A percentile compares a stretch with the other conserved stretches of the same genome.
Evolutionary conservation across 2,797 vertebrate species (phyloP).

Genomic region (Chaunax sp.): DNA sequence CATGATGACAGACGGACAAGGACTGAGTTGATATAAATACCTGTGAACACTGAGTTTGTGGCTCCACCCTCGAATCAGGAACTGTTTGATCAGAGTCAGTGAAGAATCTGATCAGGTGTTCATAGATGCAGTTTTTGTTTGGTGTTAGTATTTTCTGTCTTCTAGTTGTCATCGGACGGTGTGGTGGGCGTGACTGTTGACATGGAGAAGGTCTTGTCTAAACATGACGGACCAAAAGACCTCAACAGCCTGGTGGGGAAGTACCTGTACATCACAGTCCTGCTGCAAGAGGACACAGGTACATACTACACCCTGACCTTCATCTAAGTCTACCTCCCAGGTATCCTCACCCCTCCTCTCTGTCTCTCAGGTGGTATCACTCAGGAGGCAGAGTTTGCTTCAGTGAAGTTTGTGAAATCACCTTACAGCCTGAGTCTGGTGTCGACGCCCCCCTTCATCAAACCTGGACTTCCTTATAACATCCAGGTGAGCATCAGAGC

Average conservation of each 20-base stretch:
- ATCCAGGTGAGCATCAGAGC: conserved; percentile 82
- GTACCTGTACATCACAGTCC: conserved; percentile 86
- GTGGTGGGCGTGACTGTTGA: conserved; percentile 78
- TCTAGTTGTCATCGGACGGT: conserved; percentile 74
- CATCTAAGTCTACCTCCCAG: background rate
- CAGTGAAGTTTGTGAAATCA: conserved; percentile 85
- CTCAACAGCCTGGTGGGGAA: conserved; percentile 81
- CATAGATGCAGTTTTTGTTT: too few species aligned
- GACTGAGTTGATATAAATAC: background rate
- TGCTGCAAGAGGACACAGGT: conserved; percentile 87
- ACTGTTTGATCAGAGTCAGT: background rate
- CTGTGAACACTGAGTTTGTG: background rate
- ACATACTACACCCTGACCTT: background rate
- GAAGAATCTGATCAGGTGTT: background rate
- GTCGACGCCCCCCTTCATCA: conserved; percentile 92
- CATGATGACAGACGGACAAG: too few species aligned
- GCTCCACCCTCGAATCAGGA: too few species aligned
- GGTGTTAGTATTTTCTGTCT: background rate
- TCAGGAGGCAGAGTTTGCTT: conserved; percentile 87
- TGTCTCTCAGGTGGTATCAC: conserved; percentile 86
- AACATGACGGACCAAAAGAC: conserved; percentile 67
- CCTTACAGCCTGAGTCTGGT: conserved; percentile 89
- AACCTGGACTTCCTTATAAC: conserved; percentile 90
- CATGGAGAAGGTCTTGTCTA: conserved; percentile 75
- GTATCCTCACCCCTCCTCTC: background rate